Percentiles rank a stretch among this genome's conserved stretches.
Evolutionary conservation across 2,797 vertebrate genomes (phyloP).

Genomic region (Halcyon badia): DNA sequence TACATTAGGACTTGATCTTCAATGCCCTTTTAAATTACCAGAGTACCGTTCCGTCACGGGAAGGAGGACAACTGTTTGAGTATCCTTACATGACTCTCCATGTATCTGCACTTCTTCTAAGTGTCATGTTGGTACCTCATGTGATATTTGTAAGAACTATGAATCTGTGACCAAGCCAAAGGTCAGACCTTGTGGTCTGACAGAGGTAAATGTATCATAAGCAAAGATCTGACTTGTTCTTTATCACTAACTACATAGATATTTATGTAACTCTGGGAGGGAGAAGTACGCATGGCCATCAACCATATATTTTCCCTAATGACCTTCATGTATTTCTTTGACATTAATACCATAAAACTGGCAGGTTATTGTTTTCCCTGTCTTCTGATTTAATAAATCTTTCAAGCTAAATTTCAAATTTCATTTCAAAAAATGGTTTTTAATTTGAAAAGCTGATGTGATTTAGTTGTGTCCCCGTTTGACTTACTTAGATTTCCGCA

Average conservation of each 20-base stretch:
- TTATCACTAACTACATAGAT: neutral
- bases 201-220: neutral
- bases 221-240: constrained; percentile 9
- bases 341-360: neutral
- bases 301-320: neutral
- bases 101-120: neutral
- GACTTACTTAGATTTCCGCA: neutral
- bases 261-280: neutral
- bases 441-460: neutral
- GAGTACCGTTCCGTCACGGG: neutral
- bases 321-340: neutral
- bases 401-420: neutral
- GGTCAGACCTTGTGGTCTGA: neutral
- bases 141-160: neutral
- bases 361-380: neutral
- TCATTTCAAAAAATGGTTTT: neutral
- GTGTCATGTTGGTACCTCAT: neutral
- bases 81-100: neutral
- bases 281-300: neutral
- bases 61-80: neutral
- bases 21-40: neutral
- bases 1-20: neutral
- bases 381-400: neutral
- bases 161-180: neutral
- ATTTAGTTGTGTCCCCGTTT: neutral